A percentile compares a stretch with the other conserved stretches of the same genome.
Conservation (phyloP, 2,888 invertebrate genomes). For the Adineta ricciae region DNA sequence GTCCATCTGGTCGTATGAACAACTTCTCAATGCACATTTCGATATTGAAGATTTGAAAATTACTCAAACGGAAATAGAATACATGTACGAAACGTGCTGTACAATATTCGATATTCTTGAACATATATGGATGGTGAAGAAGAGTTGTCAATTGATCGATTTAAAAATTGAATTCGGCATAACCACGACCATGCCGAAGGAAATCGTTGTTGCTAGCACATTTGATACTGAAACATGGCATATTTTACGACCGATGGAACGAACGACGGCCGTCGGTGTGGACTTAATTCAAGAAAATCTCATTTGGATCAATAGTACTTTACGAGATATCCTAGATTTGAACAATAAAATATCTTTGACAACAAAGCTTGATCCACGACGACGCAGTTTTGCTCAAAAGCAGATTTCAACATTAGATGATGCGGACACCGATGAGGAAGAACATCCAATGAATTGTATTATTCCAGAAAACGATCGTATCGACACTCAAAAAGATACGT, state of each 20-base stretch:
- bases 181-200: background rate
- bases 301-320: background rate
- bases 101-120: conserved; percentile 17
- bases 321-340: background rate
- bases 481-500: background rate
- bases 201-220: conserved; percentile 13
- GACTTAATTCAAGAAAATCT: background rate
- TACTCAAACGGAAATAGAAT: conserved; percentile 17
- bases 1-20: conserved; percentile 6
- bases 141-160: conserved; percentile 19
- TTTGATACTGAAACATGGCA: conserved; percentile 10
- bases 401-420: background rate
- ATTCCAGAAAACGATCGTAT: background rate
- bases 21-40: background rate
- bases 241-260: background rate
- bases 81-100: background rate
- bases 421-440: background rate
- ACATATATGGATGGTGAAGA: conserved; percentile 8
- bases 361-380: background rate
- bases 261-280: background rate
- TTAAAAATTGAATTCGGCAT: conserved; percentile 20
- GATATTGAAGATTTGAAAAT: conserved; percentile 21
- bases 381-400: background rate
- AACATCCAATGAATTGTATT: background rate
- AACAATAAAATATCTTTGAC: background rate